Evolutionary conservation across 2,797 vertebrate genomes (phyloP).

Genomic region (Garrulus glandarius): DNA sequence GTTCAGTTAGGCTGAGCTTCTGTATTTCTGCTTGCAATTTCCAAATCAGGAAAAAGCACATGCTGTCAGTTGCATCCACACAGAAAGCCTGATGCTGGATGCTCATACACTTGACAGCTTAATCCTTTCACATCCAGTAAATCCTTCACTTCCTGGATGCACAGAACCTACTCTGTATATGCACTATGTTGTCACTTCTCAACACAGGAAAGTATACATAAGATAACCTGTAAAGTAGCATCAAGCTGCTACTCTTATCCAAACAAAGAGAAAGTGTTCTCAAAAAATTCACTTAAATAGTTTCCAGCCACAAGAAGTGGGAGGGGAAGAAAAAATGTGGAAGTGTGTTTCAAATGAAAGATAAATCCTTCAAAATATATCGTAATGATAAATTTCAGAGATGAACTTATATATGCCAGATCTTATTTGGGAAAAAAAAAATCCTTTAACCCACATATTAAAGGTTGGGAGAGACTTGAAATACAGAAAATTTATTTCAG

Average conservation of each 20-base stretch:
- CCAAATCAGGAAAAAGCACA: background rate
- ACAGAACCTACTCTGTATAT: background rate
- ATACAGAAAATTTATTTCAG: background rate
- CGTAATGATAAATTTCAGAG: background rate
- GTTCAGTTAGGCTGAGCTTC: background rate
- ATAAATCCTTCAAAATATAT: background rate
- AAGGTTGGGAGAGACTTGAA: background rate
- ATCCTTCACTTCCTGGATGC: background rate
- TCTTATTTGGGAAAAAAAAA: background rate
- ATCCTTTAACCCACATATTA: background rate
- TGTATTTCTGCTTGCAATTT: background rate
- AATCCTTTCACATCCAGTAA: background rate
- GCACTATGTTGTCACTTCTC: background rate
- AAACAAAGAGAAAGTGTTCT: background rate
- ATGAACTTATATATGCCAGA: background rate
- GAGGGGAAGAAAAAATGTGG: background rate
- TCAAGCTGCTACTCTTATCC: background rate
- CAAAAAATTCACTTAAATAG: background rate
- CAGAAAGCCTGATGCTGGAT: background rate
- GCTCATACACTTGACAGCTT: background rate
- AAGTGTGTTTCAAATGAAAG: background rate
- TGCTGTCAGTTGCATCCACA: background rate
- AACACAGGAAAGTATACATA: background rate
- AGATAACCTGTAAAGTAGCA: background rate
- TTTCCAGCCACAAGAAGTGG: background rate